A percentile compares a stretch with the other conserved stretches of the same genome.
phyloP scores from a whole-genome alignment of 2,797 vertebrate species.

The Podargus strigoides region DNA sequence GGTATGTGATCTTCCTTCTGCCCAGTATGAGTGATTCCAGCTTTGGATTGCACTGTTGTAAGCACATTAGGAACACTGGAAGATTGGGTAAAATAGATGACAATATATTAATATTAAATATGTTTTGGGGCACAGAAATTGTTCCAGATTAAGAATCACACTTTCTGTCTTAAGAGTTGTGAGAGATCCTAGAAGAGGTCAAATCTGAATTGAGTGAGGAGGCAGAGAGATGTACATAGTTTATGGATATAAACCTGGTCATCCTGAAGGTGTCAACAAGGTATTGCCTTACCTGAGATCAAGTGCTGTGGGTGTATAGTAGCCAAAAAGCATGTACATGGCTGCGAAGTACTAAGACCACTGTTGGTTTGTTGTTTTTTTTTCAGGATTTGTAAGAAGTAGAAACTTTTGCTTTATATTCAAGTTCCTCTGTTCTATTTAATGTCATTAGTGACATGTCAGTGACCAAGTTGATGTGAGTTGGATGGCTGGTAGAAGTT shows the following conservation, averaged over 20 bases:
- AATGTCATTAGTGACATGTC: not conserved
- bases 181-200: not conserved
- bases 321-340: fast-evolving
- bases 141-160: not conserved
- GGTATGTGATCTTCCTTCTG: not conserved
- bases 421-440: not conserved
- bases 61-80: not conserved
- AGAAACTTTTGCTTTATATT: not conserved
- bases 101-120: not conserved
- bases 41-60: not conserved
- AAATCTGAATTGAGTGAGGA: not conserved
- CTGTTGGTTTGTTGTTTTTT: not conserved
- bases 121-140: not conserved
- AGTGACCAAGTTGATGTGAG: not conserved
- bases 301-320: not conserved
- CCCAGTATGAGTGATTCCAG: not conserved
- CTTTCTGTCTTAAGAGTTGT: not conserved
- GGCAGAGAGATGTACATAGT: not conserved
- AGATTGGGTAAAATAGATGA: not conserved
- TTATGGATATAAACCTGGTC: not conserved
- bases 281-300: not conserved
- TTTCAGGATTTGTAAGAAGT: not conserved
- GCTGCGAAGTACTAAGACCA: not conserved
- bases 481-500: not conserved
- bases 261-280: not conserved